Evolutionary conservation across 92 coral and sea anemone species (phyloP), one percentile per base, ranked within the genome.

Genomic region (Pocillopora meandrina): DNA sequence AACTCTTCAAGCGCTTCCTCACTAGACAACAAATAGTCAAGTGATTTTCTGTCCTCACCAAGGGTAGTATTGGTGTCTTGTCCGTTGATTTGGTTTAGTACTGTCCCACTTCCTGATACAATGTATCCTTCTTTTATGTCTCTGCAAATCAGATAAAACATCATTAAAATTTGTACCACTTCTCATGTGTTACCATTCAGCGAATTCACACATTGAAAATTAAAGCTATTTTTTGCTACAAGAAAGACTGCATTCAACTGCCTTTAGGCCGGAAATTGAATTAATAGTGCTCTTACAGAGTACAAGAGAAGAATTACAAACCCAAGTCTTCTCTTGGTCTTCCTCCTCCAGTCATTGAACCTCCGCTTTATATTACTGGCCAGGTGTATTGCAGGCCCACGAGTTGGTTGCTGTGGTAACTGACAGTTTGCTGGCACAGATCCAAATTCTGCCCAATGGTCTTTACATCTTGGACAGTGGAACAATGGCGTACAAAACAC

Each of bases 401-500:
- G 87, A 12, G 91, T 87, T 47, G 92, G 98, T 78, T 94, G 93
- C 65, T 84, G 68, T 56, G 84, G 75, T 67, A 80, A 89, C 57
- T 61, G 90, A 65, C 98, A 94, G 57, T 87, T 67, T 49, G 84
- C 90, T 23, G 97, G 98, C 55, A 94, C 94, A 69, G 77, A 80
- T 55, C 95, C 99, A 18, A 75, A 85, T 64, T 89, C 72, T 12
- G 82, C 78, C 94, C 98, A 94, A 74, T 89, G 89, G 26, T 93
- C 95, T 76, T 91, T 86, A 63, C 99, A 97, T 8, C 92, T 89
- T 12, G 92, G 93, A 67, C 99, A 97, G 89, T 97, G 99, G 77
- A 97, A 97, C 78, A 95, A 78, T 11, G 99, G 99, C 6, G 95
- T 88, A 65, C 99, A 97, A 2, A 87, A 82, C 2, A 93, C 90